Base-by-base conservation (phyloP, 1,140 invertebrate species). In the Pemphigus obesinymphae region DNA sequence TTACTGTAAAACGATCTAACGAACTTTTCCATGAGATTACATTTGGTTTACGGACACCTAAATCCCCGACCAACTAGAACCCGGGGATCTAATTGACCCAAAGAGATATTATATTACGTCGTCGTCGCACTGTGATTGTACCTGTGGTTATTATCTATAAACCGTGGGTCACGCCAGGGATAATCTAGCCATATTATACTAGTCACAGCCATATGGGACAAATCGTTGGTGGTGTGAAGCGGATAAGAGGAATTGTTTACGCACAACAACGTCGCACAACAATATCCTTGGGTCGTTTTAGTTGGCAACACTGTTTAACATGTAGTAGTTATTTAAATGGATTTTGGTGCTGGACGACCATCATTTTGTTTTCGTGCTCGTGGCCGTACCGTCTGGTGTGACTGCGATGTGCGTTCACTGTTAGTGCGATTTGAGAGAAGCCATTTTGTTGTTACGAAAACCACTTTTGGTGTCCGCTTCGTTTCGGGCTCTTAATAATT, bases 371-470 rank as follows among this genome's bases (percentile, higher is more conserved):
- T 50, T 61, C 26, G 34, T 26, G 17, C 53, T 58, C 40, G 76
- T 26, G 70, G 43, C 43, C 23, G 31, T 43, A 26, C 26, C 40
- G 4, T 70, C 20, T 23, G 70, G 37, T 73, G 43, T 73, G 23
- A 29, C 23, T 73, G 11, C 45, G 70, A 73, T 43, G 70, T 73
- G 37, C 50, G 53, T 40, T 55, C 34, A 0, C 34, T 26, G 75
- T 55, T 43, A 43, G 8, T 58, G n/a, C 15, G 29, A 37, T 78
- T 20, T 8, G 8, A 8, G 53, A 80, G 76, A 80, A 80, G 76
- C 76, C 76, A 80, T 80, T 80, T 80, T 80, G 76, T 80, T 63
- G 55, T 80, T 29, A 45, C 76, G 15, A 61, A 80, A 80, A 43
- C 53, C 8, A 48, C 8, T 31, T 13, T 50, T 5, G 8, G 29